phyloP scores from a whole-genome alignment of 2,888 invertebrate species.

The Drosophila demipolita region DNA sequence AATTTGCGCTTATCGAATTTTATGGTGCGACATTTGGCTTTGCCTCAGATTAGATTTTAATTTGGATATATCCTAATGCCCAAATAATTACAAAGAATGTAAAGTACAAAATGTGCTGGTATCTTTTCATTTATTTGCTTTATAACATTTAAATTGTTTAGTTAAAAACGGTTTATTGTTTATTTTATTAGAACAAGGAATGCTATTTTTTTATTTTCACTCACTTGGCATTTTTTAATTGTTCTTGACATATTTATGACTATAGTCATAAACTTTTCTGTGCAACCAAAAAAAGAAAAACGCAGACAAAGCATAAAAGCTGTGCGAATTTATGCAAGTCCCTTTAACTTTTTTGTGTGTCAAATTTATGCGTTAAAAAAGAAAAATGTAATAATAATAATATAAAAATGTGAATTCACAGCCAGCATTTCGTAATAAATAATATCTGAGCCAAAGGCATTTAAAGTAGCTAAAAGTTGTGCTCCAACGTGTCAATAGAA shows the following conservation, averaged over 20 bases:
- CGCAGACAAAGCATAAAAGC: slow-evolving; percentile 51
- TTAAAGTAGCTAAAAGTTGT: slow-evolving; percentile 45
- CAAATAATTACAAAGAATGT: slow-evolving; percentile 30
- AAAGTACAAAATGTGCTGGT: not conserved
- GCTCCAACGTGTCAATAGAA: slow-evolving; percentile 20
- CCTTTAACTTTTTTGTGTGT: slow-evolving; percentile 55
- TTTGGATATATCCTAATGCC: slow-evolving; percentile 46
- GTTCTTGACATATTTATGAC: slow-evolving; percentile 47
- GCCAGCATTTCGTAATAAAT: slow-evolving; percentile 45
- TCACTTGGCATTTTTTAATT: slow-evolving; percentile 3
- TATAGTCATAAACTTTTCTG: slow-evolving; percentile 58
- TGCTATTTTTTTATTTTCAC: not conserved
- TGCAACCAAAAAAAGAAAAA: slow-evolving; percentile 32
- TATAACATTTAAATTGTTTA: not conserved
- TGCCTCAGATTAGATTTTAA: slow-evolving; percentile 61
- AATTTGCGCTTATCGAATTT: slow-evolving; percentile 54
- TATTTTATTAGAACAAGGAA: not conserved
- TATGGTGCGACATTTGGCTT: slow-evolving; percentile 61
- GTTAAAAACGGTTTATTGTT: not conserved
- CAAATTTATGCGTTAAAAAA: slow-evolving; percentile 49
- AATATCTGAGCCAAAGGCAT: slow-evolving; percentile 48
- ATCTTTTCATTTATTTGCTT: not conserved
- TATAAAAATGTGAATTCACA: slow-evolving; percentile 23
- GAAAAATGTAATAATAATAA: not conserved
- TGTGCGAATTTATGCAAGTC: slow-evolving; percentile 69